Evolutionary conservation across 2,888 invertebrate genomes (phyloP), one percentile per base, ranked within the genome.

Genomic region (Empis livida): DNA sequence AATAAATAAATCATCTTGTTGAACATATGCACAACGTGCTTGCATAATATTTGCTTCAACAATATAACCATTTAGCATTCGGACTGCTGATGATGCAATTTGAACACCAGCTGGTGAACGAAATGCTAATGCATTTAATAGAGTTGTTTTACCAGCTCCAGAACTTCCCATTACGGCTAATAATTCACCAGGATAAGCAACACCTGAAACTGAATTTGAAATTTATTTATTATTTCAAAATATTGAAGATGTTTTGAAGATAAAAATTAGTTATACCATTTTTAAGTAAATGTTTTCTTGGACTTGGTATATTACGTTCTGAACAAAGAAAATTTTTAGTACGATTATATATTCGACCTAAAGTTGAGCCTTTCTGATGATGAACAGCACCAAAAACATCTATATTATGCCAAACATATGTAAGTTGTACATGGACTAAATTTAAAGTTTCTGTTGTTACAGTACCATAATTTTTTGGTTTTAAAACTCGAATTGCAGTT

Each of bases 91-190:
- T 11, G 64, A 60, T 2, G 70, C 65, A 5, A 84, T 76, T 15
- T 79, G 75, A 3, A 88, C 75, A 3, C 81, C 81, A 27, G 76
- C 72, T 0, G 79, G 73, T n/a, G 84, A 82, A 20, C 89, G 78
- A 65, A 85, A 87, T 8, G 91, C 92, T 52, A 96, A 66, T 0
- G 90, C 80, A 67, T 96, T 95, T 48, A 96, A 72, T 4, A 96
- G 76, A 0, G 94, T 95, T 0, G 95, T 94, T 72, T 96, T 96
- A 2, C 95, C 95, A 0, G 94, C 91, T 0, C 95, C 95, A 27
- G 87, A 88, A 1, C 88, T 84, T 1, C 92, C 92, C 80, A 93
- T 81, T 42, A 92, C 83, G 2, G 91, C 90, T 42, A 92, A 70
- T 27, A 92, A 68, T 62, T 92, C 90, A 0, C 91, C 91, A 0